These are phyloP conservation scores for Theristicus caerulescens DNA, from an alignment of 2,113 vertebrate genomes.

Conservation along the genomic window DNA sequence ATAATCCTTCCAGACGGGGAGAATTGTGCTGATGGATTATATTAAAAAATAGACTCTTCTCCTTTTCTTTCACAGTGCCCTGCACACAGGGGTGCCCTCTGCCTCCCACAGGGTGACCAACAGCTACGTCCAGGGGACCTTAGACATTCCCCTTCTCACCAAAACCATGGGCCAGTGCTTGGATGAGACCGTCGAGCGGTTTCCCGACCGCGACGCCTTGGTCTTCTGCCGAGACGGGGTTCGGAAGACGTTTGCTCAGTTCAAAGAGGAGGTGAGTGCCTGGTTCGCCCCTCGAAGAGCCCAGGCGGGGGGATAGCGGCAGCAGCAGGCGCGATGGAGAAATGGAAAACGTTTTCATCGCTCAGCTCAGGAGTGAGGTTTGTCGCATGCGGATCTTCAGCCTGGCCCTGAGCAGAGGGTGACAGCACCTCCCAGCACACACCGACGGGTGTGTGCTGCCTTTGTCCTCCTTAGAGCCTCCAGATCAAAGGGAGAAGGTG, in stretches of 20 bases:
- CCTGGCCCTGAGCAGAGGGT: not conserved
- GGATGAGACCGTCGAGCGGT: conserved; percentile 59
- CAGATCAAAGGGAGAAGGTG: not conserved
- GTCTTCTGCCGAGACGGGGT: conserved; percentile 74
- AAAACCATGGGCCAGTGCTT: conserved; percentile 79
- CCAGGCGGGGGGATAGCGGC: fast-evolving
- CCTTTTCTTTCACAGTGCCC: conserved; percentile 59
- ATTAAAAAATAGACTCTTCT: not conserved
- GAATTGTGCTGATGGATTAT: not conserved
- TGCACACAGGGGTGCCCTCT: conserved; percentile 64
- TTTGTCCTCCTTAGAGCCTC: not conserved
- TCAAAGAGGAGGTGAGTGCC: conserved; percentile 84
- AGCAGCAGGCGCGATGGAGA: not conserved
- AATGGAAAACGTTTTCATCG: fast-evolving
- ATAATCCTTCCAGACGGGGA: not conserved
- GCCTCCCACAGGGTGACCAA: conserved; percentile 61
- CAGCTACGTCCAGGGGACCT: conserved; percentile 84
- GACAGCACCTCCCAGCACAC: fast-evolving
- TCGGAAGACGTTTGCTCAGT: conserved; percentile 84
- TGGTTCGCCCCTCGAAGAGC: not conserved
- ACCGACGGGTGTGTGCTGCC: fast-evolving
- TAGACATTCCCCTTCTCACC: conserved; percentile 46
- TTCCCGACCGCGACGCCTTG: conserved; percentile 81
- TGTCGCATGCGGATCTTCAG: fast-evolving
- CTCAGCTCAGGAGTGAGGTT: not conserved